Percentiles rank a stretch among this genome's conserved stretches.
Evolutionary conservation across 2,888 invertebrate species (phyloP).

Genomic region (Orthosia incerta): DNA sequence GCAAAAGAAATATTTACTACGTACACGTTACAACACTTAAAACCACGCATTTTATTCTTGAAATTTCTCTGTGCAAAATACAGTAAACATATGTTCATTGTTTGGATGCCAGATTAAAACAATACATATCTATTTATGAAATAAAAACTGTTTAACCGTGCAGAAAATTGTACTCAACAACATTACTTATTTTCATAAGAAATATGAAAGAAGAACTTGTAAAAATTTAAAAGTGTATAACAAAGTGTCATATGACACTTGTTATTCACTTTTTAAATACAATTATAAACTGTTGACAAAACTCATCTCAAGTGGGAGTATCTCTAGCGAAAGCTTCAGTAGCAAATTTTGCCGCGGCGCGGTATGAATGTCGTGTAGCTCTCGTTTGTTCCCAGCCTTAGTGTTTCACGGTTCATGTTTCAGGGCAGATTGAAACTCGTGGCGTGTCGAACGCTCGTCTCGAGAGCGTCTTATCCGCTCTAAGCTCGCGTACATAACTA

Average conservation of each 20-base stretch:
- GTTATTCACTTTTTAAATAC: too few relatives aligned
- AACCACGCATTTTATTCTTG: too few relatives aligned
- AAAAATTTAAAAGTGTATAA: neutral
- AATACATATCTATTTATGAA: neutral
- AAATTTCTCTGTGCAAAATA: too few relatives aligned
- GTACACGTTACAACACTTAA: too few relatives aligned
- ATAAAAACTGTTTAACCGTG: neutral
- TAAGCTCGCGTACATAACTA: slow-evolving; percentile 32
- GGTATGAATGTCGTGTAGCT: slow-evolving; percentile 5
- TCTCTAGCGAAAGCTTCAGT: slow-evolving; percentile 43
- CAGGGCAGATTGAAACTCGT: slow-evolving; percentile 62
- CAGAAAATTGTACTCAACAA: neutral
- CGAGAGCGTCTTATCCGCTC: slow-evolving; percentile 36
- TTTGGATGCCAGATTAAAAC: neutral
- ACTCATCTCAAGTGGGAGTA: slow-evolving; percentile 3
- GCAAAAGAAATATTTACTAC: too few relatives aligned
- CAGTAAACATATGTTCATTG: neutral
- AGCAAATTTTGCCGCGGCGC: slow-evolving; percentile 27
- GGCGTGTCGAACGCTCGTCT: slow-evolving; percentile 70
- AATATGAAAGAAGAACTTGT: neutral
- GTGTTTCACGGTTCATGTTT: slow-evolving; percentile 46
- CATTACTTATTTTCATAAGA: neutral
- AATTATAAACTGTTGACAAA: slow-evolving; percentile 5
- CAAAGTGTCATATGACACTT: too few relatives aligned
- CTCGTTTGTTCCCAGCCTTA: slow-evolving; percentile 50